Base-by-base conservation (phyloP, 2,113 vertebrate species). In the Ammodytes marinus region DNA sequence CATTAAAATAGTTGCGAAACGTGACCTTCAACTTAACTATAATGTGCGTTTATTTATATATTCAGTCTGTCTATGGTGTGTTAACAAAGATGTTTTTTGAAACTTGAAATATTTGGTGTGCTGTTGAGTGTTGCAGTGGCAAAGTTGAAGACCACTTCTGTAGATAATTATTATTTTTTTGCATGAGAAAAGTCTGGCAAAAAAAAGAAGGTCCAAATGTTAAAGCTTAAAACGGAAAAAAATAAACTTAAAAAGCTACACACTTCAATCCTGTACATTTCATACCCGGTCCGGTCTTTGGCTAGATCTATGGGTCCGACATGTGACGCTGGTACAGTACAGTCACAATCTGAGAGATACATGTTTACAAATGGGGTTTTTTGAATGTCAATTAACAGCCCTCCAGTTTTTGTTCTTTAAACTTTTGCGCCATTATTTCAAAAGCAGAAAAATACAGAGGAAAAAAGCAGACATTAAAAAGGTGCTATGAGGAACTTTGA, bases 221-320 rank as follows among this genome's bases (percentile, higher is more conserved):
- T 84, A 84, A 87, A 82, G 84, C 85, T 85, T 40, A 84, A 82
- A 79, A 35, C n/a, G 68, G 2, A 78, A 79, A 55, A 79, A 35
- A 27, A 71, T n/a, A 78, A 79, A 60, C 4, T 7, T 73, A 27
- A 75, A 74, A 86, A 87, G 67, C 64, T 65, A 46, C 74, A 60
- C 46, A 8, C 42, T 50, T 75, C 54, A 13, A 9, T 67, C 46
- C 39, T 60, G 40, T 61, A 54, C 75, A 43, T 15, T 69, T 82
- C 71, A 82, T 61, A 78, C 82, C 75, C 19, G 43, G 27, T 83
- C 64, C 86, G 59, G 60, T 90, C 88, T 92, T 90, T 91, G 87
- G 89, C 73, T 77, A 17, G 55, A 52, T 79, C 69, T 53, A 12
- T 42, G 50, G 54, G 53, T 64, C 64, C 6, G 35, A 82, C 68